Percentiles rank a stretch among this genome's conserved stretches.
phyloP scores from a whole-genome alignment of 2,888 invertebrate species.

The Dromius quadrimaculatus region DNA sequence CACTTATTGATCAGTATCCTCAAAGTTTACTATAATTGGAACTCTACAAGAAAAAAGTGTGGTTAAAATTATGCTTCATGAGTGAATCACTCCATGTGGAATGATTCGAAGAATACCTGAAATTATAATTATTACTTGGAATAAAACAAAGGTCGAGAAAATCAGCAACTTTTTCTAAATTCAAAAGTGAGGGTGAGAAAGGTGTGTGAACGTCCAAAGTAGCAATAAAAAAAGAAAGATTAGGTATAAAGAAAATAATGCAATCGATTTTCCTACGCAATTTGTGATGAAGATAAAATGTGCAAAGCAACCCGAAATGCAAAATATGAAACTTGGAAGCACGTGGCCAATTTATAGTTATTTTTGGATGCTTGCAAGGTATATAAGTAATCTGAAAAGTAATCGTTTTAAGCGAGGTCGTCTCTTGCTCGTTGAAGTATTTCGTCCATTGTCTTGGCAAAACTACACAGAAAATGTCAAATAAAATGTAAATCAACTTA shows the following conservation, averaged over 20 bases:
- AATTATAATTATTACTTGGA: slow-evolving; percentile 4
- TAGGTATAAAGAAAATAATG: slow-evolving; percentile 38
- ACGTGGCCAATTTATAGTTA: slow-evolving; percentile 41
- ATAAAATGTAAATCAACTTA: slow-evolving; percentile 68
- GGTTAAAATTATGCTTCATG: slow-evolving; percentile 19
- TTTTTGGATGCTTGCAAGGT: slow-evolving; percentile 54
- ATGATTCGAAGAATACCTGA: slow-evolving; percentile 17
- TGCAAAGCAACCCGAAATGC: slow-evolving; percentile 16
- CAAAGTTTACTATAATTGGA: not conserved
- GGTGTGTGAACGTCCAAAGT: slow-evolving; percentile 38
- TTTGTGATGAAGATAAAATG: slow-evolving; percentile 15
- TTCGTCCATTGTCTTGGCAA: slow-evolving; percentile 48
- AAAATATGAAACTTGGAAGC: slow-evolving; percentile 33
- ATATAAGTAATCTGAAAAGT: slow-evolving; percentile 64
- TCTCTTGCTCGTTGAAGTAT: slow-evolving; percentile 39
- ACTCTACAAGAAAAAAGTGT: slow-evolving; percentile 20
- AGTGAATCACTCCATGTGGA: slow-evolving; percentile 33
- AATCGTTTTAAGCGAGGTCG: slow-evolving; percentile 69
- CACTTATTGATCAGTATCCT: not conserved
- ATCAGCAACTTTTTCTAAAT: slow-evolving; percentile 17
- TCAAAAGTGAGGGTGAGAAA: slow-evolving; percentile 11
- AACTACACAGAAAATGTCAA: slow-evolving; percentile 59
- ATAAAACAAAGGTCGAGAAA: slow-evolving; percentile 24
- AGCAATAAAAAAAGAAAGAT: slow-evolving; percentile 42
- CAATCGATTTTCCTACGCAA: slow-evolving; percentile 48